phyloP scores from a whole-genome alignment of 2,888 invertebrate genomes.

The Agriopis leucophaearia region DNA sequence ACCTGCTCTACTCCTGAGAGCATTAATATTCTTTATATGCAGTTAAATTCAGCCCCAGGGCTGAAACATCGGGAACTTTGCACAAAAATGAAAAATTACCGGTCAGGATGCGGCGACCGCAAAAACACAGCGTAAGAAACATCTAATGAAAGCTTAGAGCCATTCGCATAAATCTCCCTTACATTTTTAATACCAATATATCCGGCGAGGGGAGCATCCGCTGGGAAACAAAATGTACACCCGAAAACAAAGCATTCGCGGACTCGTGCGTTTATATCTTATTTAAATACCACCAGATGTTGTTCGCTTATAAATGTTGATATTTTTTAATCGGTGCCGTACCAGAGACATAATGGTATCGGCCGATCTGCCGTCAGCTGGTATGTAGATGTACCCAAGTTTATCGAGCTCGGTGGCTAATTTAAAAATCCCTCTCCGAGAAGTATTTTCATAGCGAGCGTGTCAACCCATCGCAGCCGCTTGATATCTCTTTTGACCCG shows the following conservation, averaged over 20 bases:
- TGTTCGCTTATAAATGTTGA: slow-evolving; percentile 82
- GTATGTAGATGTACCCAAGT: slow-evolving; percentile 79
- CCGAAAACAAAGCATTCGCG: slow-evolving; percentile 78
- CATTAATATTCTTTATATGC: slow-evolving; percentile 86
- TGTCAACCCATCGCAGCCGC: slow-evolving; percentile 69
- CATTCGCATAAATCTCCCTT: slow-evolving; percentile 86
- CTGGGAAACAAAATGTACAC: slow-evolving; percentile 72
- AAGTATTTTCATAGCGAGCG: slow-evolving; percentile 63
- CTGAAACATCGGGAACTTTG: slow-evolving; percentile 80
- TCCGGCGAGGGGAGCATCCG: slow-evolving; percentile 80
- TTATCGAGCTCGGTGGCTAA: slow-evolving; percentile 81
- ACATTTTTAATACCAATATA: slow-evolving; percentile 87
- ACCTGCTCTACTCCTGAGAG: slow-evolving; percentile 73
- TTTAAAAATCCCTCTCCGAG: slow-evolving; percentile 75
- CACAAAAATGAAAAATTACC: slow-evolving; percentile 84
- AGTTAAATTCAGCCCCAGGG: slow-evolving; percentile 79
- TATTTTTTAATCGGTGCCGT: slow-evolving; percentile 84
- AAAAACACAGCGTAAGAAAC: slow-evolving; percentile 83
- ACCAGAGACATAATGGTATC: slow-evolving; percentile 85
- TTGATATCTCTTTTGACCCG: slow-evolving; percentile 83
- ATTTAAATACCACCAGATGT: slow-evolving; percentile 85
- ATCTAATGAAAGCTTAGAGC: slow-evolving; percentile 87
- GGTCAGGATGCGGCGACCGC: slow-evolving; percentile 85
- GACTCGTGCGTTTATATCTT: slow-evolving; percentile 83
- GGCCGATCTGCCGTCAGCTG: slow-evolving; percentile 84